Evolutionary conservation across 2,888 invertebrate genomes (phyloP), one percentile per base, ranked within the genome.

Genomic region (Drosophila helvetica): DNA sequence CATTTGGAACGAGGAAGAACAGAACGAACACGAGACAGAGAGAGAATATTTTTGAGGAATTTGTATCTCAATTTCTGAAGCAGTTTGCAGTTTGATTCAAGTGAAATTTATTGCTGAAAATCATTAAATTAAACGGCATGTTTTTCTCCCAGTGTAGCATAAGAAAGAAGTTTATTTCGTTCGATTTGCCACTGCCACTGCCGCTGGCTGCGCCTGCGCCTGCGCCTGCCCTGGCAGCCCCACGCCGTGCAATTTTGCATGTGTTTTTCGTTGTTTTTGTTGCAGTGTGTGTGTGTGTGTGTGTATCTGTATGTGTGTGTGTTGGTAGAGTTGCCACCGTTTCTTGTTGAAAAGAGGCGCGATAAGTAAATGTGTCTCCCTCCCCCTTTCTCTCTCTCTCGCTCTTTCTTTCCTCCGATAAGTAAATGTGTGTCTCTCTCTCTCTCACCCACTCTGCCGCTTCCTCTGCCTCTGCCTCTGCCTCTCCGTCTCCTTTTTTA

Each of bases 281-380:
- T 38, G 15, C 2, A 25, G 25, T 25, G 25, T 25, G 0, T 1
- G 25, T 8, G 25, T 25, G 25, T 25, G 22, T 22, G 6, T 30
- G 9, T 2, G 30, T 27, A n/a, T n/a, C n/a, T n/a, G 33, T 33
- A 5, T 33, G 30, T 33, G 12, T 33, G 33, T 38, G n/a, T 38
- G 38, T n/a, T 58, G 71, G 55, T 75, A 79, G 80, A 86, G 86
- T 85, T 86, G 86, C 81, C 84, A 86, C 82, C 75, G 80, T 80
- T 80, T 81, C 74, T 73, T 80, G 84, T 81, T 76, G 65, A 83
- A 66, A 86, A 84, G 89, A 84, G 89, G 87, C 85, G 87, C 87
- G 86, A 88, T 87, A 88, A 86, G 87, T 86, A 86, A 87, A 86
- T 88, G 88, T 88, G 88, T 85, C 85, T 78, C 79, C 88, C 80